Evolutionary conservation across 2,797 vertebrate genomes (phyloP).

Genomic region (Urophycis tenuis): DNA sequence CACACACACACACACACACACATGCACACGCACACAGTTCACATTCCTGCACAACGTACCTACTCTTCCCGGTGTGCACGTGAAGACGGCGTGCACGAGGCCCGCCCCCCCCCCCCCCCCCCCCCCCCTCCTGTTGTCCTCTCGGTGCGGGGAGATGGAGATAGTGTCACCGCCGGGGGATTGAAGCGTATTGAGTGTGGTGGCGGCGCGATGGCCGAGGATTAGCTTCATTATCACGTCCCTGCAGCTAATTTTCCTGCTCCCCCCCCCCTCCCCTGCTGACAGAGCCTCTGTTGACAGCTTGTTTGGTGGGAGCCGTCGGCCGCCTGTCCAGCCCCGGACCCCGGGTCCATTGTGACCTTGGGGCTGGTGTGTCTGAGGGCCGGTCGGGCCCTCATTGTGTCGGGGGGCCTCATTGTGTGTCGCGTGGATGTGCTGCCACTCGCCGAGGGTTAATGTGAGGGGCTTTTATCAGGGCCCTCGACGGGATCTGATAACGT

Average conservation of each 20-base stretch:
- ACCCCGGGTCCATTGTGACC: slow-evolving; percentile 82
- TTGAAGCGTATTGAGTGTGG: slow-evolving; percentile 75
- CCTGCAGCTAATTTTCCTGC: slow-evolving; percentile 89
- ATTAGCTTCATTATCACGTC: slow-evolving; percentile 86
- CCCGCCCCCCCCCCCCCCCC: too few species aligned
- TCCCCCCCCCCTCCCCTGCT: too few species aligned
- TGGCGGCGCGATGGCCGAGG: slow-evolving; percentile 57
- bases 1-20: neutral
- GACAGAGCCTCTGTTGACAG: slow-evolving; percentile 96
- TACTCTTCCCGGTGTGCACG: neutral
- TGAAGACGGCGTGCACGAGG: too few species aligned
- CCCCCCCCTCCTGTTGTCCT: neutral
- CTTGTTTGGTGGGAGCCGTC: slow-evolving; percentile 88
- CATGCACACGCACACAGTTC: neutral
- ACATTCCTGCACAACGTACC: neutral
- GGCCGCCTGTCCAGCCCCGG: slow-evolving; percentile 79
- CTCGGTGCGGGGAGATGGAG: slow-evolving; percentile 35
- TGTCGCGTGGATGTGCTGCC: slow-evolving; percentile 88
- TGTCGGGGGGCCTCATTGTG: slow-evolving; percentile 49
- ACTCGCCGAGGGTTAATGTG: slow-evolving; percentile 87
- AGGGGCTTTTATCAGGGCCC: slow-evolving; percentile 87
- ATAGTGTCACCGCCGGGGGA: slow-evolving; percentile 72
- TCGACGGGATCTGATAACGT: slow-evolving; percentile 97
- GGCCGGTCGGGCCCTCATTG: slow-evolving; percentile 36
- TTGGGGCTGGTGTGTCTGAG: slow-evolving; percentile 81